Percentiles rank a stretch among this genome's conserved stretches.
These are phyloP conservation scores for Ganaspis brasiliensis DNA, from an alignment of 2,888 invertebrate genomes.

Conservation along the genomic window DNA sequence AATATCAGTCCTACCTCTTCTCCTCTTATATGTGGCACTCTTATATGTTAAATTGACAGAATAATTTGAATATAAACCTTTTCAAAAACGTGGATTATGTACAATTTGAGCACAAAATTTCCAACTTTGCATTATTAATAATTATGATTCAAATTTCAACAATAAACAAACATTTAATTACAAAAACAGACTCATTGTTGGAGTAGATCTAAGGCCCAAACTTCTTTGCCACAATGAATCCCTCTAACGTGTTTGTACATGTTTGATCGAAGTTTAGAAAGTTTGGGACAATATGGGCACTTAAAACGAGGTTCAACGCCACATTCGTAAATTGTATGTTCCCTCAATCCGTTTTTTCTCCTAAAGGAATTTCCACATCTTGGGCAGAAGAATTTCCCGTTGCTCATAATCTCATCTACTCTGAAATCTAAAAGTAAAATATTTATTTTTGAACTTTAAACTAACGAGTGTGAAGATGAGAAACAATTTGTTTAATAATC, in stretches of 20 bases:
- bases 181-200: background rate
- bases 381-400: conserved; percentile 38
- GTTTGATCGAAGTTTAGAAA: conserved; percentile 62
- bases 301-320: conserved; percentile 60
- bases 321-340: conserved; percentile 55
- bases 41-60: no score
- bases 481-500: background rate
- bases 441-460: background rate
- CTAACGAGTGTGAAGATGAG: background rate
- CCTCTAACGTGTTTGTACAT: conserved; percentile 61
- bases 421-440: conserved; percentile 32
- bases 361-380: conserved; percentile 41
- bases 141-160: no score
- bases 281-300: conserved; percentile 63
- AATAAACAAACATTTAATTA: no score
- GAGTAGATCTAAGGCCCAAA: conserved; percentile 53
- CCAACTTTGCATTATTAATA: no score
- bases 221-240: conserved; percentile 46
- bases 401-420: conserved; percentile 15
- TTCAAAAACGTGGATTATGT: no score
- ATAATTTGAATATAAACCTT: no score
- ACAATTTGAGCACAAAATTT: no score
- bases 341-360: conserved; percentile 42
- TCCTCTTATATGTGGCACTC: no score
- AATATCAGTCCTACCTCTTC: no score